Conservation (phyloP, 2,797 vertebrate species). For the Scleropages formosus region DNA sequence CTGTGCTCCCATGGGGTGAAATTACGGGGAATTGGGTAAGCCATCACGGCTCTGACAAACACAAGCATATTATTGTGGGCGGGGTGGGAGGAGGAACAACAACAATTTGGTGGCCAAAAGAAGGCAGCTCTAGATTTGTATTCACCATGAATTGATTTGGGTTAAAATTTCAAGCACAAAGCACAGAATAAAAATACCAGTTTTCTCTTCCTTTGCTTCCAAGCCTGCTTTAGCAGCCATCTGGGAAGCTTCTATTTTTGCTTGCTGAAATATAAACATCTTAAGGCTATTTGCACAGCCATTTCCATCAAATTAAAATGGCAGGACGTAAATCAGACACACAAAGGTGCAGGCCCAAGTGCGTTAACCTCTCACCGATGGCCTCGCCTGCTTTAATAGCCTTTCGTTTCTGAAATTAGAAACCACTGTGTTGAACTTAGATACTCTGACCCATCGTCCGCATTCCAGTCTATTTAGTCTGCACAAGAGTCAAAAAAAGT, state of each 20-base stretch:
- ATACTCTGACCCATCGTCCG: slow-evolving; percentile 34
- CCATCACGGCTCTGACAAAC: slow-evolving; percentile 15
- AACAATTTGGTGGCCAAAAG: background rate
- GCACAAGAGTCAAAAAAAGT: slow-evolving; percentile 49
- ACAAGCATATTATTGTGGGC: slow-evolving; percentile 13
- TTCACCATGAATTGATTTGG: background rate
- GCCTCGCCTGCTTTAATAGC: slow-evolving; percentile 22
- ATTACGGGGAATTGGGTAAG: slow-evolving; percentile 20
- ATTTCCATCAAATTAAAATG: slow-evolving; percentile 10
- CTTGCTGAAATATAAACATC: slow-evolving; percentile 27
- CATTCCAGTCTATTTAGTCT: slow-evolving; percentile 49
- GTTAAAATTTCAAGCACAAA: slow-evolving; percentile 14
- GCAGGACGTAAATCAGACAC: slow-evolving; percentile 16
- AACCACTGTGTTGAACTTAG: slow-evolving; percentile 25
- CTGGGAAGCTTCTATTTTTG: slow-evolving; percentile 20
- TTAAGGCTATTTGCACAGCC: slow-evolving; percentile 25
- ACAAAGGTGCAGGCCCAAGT: background rate
- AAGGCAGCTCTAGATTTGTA: background rate
- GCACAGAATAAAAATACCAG: background rate
- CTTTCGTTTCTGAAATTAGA: slow-evolving; percentile 34
- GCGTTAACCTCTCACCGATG: background rate
- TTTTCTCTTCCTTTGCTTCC: background rate
- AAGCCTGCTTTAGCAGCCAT: background rate
- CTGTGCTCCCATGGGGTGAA: slow-evolving; percentile 9
- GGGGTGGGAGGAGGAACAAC: background rate